These are phyloP conservation scores for Danio choprae DNA, from an alignment of 2,797 vertebrate species.

Conservation along the genomic window DNA sequence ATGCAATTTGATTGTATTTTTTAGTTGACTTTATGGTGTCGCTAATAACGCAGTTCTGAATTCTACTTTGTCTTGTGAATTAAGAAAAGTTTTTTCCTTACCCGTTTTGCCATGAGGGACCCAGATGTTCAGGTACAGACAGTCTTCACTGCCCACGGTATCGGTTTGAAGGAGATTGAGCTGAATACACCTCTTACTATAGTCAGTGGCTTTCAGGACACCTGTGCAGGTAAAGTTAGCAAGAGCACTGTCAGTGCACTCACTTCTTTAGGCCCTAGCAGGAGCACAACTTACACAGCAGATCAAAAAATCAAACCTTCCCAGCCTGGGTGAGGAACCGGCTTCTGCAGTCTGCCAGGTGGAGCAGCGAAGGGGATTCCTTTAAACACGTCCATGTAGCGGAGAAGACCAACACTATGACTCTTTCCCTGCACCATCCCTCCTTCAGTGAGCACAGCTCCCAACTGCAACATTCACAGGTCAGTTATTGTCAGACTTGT, in stretches of 20 bases:
- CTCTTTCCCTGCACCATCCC: conserved; percentile 87
- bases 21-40: no score
- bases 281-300: no score
- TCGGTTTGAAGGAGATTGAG: conserved; percentile 72
- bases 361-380: conserved; percentile 90
- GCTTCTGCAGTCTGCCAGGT: conserved; percentile 84
- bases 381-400: conserved; percentile 86
- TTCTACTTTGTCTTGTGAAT: background rate
- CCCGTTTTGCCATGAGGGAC: conserved; percentile 82
- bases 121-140: conserved; percentile 96
- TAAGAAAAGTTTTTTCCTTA: conserved; percentile 45
- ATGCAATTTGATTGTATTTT: no score
- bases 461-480: conserved; percentile 76
- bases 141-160: conserved; percentile 84
- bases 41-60: no score
- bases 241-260: no score
- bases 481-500: no score
- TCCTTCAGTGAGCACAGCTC: conserved; percentile 87
- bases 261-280: no score
- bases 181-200: conserved; percentile 82
- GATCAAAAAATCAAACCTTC: conserved; percentile 78
- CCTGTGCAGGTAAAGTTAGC: conserved; percentile 72
- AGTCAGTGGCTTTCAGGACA: conserved; percentile 77
- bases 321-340: conserved; percentile 88
- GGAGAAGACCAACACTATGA: conserved; percentile 72